Evolutionary conservation across 1,140 invertebrate genomes (phyloP), one percentile per base, ranked within the genome.

Genomic region (Dinothrombium tinctorium): DNA sequence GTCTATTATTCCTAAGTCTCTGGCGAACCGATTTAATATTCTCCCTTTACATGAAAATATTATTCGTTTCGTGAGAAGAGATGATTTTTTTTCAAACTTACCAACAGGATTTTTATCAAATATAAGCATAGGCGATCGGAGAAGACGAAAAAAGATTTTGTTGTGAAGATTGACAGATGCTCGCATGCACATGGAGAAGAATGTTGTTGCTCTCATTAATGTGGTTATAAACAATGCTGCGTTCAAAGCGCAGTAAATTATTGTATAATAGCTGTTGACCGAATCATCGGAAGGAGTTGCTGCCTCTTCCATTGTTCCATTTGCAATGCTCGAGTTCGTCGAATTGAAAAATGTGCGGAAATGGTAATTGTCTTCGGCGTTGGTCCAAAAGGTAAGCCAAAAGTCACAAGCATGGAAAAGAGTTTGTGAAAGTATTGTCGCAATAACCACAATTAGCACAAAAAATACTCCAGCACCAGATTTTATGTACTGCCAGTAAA

Each of bases 71-170:
- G 20, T 17, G 71, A 38, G 84, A 56, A 0, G 69, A n/a, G n/a
- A n/a, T n/a, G 9, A 26, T 2, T 12, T 12, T 6, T 14, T 12
- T 23, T 11, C 11, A 8, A 12, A 1, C n/a, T 38, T 38, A 38
- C 65, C 65, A 33, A 71, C 69, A 2, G 77, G 73, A 55, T 89
- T 87, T 8, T 69, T 73, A 47, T 84, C 82, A 57, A 90, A 92
- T 58, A 90, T 90, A 8, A 68, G 63, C 67, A 87, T 83, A 0
- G 74, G 77, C 0, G 77, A 73, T 7, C 73, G 64, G 21, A 82
- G 69, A 2, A 94, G 69, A 33, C 72, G 72, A 7, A 60, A 56
- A 52, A 89, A 89, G 73, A 90, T 84, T 8, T 56, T 61, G 51
- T 87, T 76, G 52, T 92, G 84, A 2, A 84, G 60, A 21, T 61